Evolutionary conservation across 1,140 invertebrate genomes (phyloP).

Genomic region (Proctacanthus coquilletti): DNA sequence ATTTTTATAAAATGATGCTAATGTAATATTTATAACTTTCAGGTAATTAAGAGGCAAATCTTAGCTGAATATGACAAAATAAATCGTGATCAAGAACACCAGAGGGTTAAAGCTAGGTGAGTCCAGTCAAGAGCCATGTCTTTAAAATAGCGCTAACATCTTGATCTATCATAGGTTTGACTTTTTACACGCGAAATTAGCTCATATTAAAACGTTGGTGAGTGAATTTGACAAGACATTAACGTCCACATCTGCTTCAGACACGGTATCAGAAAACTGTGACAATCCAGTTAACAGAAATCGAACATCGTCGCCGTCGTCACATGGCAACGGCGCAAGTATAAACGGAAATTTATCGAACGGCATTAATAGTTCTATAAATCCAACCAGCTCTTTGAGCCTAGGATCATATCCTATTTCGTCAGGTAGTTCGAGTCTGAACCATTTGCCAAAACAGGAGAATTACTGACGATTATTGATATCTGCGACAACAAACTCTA

Average conservation of each 20-base stretch:
- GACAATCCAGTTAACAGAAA: too few relatives aligned
- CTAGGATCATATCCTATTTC: background rate
- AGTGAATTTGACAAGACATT: conserved; percentile 54
- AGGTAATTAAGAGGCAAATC: conserved; percentile 61
- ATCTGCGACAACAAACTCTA: background rate
- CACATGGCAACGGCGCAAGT: background rate
- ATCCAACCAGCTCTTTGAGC: background rate
- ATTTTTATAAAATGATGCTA: too few relatives aligned
- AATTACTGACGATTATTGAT: conserved; percentile 1
- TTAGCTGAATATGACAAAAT: conserved; percentile 62
- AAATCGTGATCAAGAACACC: conserved; percentile 55
- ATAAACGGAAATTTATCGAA: background rate
- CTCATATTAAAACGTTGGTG: conserved; percentile 77
- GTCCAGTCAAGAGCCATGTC: background rate
- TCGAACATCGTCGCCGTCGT: background rate
- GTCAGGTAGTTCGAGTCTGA: too few relatives aligned
- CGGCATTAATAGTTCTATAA: background rate
- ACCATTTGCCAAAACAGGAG: too few relatives aligned
- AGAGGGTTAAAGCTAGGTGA: conserved; percentile 40
- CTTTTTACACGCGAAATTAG: conserved; percentile 77
- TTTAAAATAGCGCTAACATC: background rate
- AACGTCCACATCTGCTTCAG: conserved; percentile 5
- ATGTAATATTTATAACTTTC: conserved; percentile 16
- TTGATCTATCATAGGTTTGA: conserved; percentile 41
- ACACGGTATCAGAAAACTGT: too few relatives aligned